Percentiles rank a stretch among this genome's conserved stretches.
phyloP scores from a whole-genome alignment of 2,113 vertebrate species.

The Myrmecobius fasciatus region DNA sequence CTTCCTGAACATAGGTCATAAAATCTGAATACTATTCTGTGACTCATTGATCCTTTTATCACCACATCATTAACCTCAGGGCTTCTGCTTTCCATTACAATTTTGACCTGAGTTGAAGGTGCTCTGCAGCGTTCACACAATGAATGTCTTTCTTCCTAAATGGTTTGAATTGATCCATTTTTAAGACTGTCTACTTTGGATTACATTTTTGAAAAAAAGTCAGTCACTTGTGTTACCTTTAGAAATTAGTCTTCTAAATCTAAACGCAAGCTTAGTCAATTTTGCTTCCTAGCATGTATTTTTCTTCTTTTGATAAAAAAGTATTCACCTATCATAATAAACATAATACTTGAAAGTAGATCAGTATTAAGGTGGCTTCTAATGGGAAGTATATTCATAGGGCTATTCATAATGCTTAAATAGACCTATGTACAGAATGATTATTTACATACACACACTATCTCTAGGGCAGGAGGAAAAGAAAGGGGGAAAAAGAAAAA shows the following conservation, averaged over 20 bases:
- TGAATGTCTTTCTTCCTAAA: background rate
- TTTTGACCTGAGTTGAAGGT: background rate
- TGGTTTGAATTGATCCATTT: background rate
- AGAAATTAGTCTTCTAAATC: background rate
- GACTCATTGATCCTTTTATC: background rate
- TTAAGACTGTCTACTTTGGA: background rate
- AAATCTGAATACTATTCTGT: background rate
- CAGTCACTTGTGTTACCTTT: background rate
- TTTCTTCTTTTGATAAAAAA: background rate
- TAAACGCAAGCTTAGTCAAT: background rate
- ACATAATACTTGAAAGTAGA: background rate
- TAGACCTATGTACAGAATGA: background rate
- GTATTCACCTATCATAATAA: background rate
- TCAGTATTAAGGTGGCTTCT: background rate
- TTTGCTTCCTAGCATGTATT: background rate
- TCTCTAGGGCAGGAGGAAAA: background rate
- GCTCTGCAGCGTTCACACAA: background rate
- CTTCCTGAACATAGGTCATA: background rate
- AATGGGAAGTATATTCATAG: background rate
- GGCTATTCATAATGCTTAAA: background rate
- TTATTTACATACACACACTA: background rate
- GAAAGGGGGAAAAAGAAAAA: background rate
- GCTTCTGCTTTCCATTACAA: background rate
- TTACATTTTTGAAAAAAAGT: background rate
- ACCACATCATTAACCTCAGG: background rate